Evolutionary conservation across 2,797 vertebrate species (phyloP).

Genomic region (Pristis pectinata): DNA sequence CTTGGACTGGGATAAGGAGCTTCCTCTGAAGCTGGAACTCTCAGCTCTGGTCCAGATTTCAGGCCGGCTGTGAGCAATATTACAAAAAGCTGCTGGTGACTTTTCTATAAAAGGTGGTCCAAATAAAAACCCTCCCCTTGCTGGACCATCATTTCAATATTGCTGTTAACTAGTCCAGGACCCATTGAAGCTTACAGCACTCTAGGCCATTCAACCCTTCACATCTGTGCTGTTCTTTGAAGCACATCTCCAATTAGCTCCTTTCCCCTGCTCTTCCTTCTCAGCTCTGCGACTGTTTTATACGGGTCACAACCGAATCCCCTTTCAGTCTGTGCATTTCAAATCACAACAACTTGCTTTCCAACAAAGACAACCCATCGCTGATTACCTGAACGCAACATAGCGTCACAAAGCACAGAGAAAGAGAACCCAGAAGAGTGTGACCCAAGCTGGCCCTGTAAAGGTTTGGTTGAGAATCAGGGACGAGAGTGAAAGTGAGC

Average conservation of each 20-base stretch:
- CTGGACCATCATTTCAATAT: too few species aligned
- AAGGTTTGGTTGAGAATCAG: neutral
- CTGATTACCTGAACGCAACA: neutral
- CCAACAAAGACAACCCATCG: neutral
- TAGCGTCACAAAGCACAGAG: neutral
- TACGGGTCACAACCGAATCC: neutral
- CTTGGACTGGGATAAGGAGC: neutral
- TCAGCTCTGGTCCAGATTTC: neutral
- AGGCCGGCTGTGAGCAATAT: neutral
- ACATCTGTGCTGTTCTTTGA: neutral
- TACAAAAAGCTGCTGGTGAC: neutral
- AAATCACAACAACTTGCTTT: neutral
- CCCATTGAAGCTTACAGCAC: too few species aligned
- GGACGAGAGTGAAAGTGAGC: neutral
- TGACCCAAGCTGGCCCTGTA: neutral
- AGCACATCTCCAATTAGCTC: neutral
- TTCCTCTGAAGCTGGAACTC: neutral
- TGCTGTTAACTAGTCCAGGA: neutral
- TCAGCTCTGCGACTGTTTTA: neutral
- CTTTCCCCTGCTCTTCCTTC: neutral
- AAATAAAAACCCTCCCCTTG: too few species aligned
- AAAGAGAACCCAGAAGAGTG: neutral
- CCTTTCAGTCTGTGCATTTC: neutral
- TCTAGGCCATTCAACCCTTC: neutral
- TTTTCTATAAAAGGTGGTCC: neutral